A percentile compares a stretch with the other conserved stretches of the same genome.
phyloP scores from a whole-genome alignment of 2,113 vertebrate species.

The Orientallactaga bullata region DNA sequence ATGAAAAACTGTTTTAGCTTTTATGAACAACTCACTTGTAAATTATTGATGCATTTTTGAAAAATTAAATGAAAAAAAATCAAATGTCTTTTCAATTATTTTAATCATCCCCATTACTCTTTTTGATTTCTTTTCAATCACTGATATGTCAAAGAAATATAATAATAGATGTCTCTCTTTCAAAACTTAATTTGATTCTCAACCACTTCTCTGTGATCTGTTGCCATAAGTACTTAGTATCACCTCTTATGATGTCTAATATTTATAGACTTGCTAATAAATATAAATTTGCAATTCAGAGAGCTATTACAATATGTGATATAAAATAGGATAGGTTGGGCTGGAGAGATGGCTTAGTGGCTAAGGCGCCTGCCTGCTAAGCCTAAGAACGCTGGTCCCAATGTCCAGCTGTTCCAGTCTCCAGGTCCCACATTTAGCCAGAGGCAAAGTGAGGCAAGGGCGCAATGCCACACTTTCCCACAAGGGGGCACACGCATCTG shows the following conservation, averaged over 20 bases:
- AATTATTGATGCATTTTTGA: conserved; percentile 35
- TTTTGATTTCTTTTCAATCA: conserved; percentile 49
- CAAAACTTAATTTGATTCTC: not conserved
- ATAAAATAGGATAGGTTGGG: not conserved
- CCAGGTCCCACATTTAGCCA: too few relatives aligned
- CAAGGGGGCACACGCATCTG: too few relatives aligned
- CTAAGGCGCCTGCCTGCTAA: too few relatives aligned
- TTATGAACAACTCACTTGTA: not conserved
- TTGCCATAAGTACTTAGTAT: conserved; percentile 44
- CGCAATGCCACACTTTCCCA: too few relatives aligned
- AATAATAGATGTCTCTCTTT: conserved; percentile 51
- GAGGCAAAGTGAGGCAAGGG: too few relatives aligned
- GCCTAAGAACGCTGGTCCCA: too few relatives aligned
- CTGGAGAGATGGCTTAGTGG: too few relatives aligned
- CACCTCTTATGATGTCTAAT: conserved; percentile 48
- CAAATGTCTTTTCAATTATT: conserved; percentile 47
- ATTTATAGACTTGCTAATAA: conserved; percentile 69
- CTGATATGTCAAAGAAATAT: not conserved
- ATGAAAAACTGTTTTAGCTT: not conserved
- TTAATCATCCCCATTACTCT: not conserved
- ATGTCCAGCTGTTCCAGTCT: too few relatives aligned
- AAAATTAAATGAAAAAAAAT: not conserved
- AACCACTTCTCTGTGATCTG: conserved; percentile 5
- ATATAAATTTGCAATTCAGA: conserved; percentile 47
- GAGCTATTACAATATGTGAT: not conserved